phyloP scores from a whole-genome alignment of 2,888 invertebrate genomes.

The Amaurobius ferox region DNA sequence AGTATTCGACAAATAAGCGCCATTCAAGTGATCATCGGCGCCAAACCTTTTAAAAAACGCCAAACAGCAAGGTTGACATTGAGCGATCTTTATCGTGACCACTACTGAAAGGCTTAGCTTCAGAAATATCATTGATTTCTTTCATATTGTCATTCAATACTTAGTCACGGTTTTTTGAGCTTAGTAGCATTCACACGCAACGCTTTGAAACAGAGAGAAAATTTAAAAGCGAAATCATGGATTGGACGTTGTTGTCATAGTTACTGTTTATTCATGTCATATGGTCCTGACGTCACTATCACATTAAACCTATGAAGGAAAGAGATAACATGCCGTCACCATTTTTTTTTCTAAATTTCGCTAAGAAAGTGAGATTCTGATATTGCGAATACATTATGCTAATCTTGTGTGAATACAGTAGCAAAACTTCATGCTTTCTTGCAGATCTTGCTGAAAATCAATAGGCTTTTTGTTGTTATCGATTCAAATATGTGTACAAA shows the following conservation, averaged over 20 bases:
- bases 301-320: not conserved
- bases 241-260: conserved; percentile 40
- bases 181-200: conserved; percentile 51
- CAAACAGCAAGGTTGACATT: not conserved
- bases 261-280: conserved; percentile 45
- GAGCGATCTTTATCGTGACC: conserved; percentile 34
- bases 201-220: conserved; percentile 21
- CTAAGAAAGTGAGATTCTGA: too few relatives aligned
- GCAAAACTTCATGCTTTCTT: too few relatives aligned
- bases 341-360: too few relatives aligned
- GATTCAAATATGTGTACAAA: too few relatives aligned
- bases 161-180: conserved; percentile 20
- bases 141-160: conserved; percentile 36
- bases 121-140: conserved; percentile 46
- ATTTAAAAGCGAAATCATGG: conserved; percentile 35
- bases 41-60: not conserved
- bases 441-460: too few relatives aligned
- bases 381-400: too few relatives aligned
- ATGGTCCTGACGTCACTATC: conserved; percentile 43
- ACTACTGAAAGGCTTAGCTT: conserved; percentile 18
- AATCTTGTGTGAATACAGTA: too few relatives aligned
- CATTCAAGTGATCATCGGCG: not conserved
- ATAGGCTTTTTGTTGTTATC: too few relatives aligned
- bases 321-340: too few relatives aligned
- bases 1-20: not conserved